Percentiles rank a stretch among this genome's conserved stretches.
Conservation (phyloP, 2,113 vertebrate genomes). For the Zapornia atra region DNA sequence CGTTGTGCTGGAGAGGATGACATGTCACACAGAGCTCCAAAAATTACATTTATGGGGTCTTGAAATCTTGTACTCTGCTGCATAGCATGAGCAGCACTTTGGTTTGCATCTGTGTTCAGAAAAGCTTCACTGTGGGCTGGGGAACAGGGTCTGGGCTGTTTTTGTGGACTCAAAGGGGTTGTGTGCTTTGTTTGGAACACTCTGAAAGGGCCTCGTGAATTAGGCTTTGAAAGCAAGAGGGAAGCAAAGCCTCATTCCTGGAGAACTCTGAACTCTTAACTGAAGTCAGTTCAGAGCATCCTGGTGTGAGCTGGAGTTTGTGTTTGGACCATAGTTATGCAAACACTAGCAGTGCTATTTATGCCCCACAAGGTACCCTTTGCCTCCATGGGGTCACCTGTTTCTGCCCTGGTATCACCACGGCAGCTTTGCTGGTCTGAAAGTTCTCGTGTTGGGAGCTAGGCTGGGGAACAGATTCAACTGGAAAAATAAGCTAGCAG, state of each 20-base stretch:
- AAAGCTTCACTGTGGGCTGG: not conserved
- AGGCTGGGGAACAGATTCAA: not conserved
- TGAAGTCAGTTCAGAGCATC: constrained; percentile 9
- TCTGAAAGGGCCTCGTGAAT: not conserved
- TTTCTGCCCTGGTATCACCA: not conserved
- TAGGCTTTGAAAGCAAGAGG: not conserved
- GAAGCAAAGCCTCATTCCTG: not conserved
- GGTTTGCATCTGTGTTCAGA: not conserved
- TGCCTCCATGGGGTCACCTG: not conserved
- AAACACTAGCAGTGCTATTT: not conserved
- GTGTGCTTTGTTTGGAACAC: not conserved
- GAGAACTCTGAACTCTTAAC: not conserved
- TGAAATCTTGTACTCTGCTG: not conserved
- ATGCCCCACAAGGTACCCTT: not conserved
- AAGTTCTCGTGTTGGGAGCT: not conserved
- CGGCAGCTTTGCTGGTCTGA: not conserved
- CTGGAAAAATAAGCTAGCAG: not conserved
- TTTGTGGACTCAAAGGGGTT: not conserved
- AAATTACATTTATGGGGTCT: not conserved
- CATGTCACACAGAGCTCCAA: not conserved
- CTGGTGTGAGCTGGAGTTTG: not conserved
- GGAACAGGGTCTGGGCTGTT: not conserved
- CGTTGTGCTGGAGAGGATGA: not conserved
- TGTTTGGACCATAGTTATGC: not conserved
- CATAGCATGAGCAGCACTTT: not conserved